phyloP scores from a whole-genome alignment of 1,140 invertebrate species.

The Popillia japonica region DNA sequence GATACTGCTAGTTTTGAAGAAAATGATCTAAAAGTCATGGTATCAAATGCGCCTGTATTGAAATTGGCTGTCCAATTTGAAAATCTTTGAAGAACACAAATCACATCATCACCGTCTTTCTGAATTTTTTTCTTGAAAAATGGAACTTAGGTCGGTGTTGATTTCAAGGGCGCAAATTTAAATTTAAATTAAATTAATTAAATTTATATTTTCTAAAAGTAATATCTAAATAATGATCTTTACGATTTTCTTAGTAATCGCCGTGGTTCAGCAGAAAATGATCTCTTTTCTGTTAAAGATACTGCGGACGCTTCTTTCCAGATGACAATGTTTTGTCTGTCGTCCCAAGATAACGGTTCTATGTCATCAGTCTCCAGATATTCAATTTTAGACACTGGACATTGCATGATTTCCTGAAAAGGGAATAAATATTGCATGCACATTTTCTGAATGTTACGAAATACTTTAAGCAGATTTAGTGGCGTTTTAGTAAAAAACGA shows the following conservation, averaged over 20 bases:
- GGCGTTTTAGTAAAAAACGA: constrained; percentile 49
- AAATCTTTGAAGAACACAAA: too few relatives aligned
- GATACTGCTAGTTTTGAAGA: too few relatives aligned
- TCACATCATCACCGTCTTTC: too few relatives aligned
- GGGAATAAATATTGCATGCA: background rate
- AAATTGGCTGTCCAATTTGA: too few relatives aligned
- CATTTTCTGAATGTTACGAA: background rate
- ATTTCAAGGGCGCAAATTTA: too few relatives aligned
- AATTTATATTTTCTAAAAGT: background rate
- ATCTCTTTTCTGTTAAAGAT: background rate
- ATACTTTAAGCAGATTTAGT: constrained; percentile 47
- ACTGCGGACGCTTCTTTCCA: constrained; percentile 41
- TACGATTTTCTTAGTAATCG: background rate
- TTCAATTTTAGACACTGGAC: constrained; percentile 48
- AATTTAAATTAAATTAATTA: too few relatives aligned
- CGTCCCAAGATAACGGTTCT: constrained; percentile 54
- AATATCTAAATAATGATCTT: background rate
- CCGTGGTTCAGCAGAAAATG: background rate
- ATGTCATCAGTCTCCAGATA: constrained; percentile 45
- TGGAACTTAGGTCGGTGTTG: too few relatives aligned
- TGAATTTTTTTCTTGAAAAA: too few relatives aligned
- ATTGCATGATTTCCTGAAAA: constrained; percentile 46
- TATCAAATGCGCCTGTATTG: too few relatives aligned
- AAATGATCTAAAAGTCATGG: too few relatives aligned
- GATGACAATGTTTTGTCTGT: constrained; percentile 51